phyloP scores from a whole-genome alignment of 2,113 vertebrate species.

The Cariama cristata region DNA sequence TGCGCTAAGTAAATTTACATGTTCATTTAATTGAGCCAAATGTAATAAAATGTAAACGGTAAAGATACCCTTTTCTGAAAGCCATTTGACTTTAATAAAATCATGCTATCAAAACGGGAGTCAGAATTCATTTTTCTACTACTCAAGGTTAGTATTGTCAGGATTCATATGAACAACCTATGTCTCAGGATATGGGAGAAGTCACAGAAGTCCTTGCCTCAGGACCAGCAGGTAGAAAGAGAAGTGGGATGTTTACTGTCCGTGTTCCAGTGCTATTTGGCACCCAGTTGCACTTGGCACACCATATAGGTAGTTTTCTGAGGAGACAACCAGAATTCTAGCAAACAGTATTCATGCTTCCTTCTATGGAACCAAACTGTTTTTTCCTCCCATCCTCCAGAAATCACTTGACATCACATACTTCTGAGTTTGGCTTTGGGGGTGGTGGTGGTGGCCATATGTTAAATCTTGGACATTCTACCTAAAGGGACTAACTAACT shows the following conservation, averaged over 20 bases:
- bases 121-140: background rate
- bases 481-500: background rate
- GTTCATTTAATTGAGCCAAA: background rate
- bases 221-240: background rate
- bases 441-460: background rate
- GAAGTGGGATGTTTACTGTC: background rate
- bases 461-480: background rate
- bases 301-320: background rate
- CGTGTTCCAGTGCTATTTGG: background rate
- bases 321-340: background rate
- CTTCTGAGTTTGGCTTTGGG: background rate
- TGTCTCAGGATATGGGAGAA: background rate
- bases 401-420: background rate
- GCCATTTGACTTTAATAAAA: background rate
- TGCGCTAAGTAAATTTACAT: background rate
- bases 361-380: background rate
- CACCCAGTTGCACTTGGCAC: background rate
- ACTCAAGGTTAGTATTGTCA: background rate
- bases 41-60: background rate
- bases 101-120: background rate
- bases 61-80: background rate
- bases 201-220: background rate
- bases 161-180: background rate
- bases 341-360: background rate
- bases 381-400: background rate